These are phyloP conservation scores for Megastigmus dorsalis DNA, from an alignment of 2,888 invertebrate species.

Conservation along the genomic window DNA sequence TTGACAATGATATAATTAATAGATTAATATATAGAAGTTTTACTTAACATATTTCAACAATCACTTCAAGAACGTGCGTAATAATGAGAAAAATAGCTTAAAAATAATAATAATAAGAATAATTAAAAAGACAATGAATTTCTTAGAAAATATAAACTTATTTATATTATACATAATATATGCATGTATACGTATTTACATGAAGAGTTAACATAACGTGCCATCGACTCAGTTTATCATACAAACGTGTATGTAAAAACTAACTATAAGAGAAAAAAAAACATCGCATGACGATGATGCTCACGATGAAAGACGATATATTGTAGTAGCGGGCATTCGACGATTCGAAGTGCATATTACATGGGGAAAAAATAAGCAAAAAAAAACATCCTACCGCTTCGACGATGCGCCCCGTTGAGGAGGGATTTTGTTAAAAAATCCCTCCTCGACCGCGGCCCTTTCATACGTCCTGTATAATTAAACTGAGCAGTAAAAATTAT, in stretches of 20 bases:
- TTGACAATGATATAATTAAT: constrained; percentile 58
- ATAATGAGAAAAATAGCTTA: constrained; percentile 55
- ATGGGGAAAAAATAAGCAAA: constrained; percentile 39
- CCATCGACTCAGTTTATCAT: constrained; percentile 64
- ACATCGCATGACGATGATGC: constrained; percentile 42
- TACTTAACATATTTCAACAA: constrained; percentile 71
- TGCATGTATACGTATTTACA: constrained; percentile 69
- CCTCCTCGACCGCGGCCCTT: too few relatives aligned
- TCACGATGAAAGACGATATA: constrained; percentile 50
- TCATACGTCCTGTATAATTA: constrained; percentile 6
- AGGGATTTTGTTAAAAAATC: too few relatives aligned
- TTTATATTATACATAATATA: constrained; percentile 66
- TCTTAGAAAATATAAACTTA: constrained; percentile 70
- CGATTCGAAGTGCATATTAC: constrained; percentile 43
- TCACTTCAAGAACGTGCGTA: constrained; percentile 58
- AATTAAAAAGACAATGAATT: constrained; percentile 64
- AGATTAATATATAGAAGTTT: constrained; percentile 65
- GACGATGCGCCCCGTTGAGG: too few relatives aligned
- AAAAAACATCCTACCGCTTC: constrained; percentile 25
- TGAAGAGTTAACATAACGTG: constrained; percentile 71
- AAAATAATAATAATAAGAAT: constrained; percentile 54
- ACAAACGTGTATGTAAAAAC: constrained; percentile 66
- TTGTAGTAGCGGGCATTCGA: constrained; percentile 51
- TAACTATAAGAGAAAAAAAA: constrained; percentile 65
- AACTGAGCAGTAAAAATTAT: constrained; percentile 38